A percentile compares a stretch with the other conserved stretches of the same genome.
Evolutionary conservation across 2,113 vertebrate genomes (phyloP).

Genomic region (Uria aalge): DNA sequence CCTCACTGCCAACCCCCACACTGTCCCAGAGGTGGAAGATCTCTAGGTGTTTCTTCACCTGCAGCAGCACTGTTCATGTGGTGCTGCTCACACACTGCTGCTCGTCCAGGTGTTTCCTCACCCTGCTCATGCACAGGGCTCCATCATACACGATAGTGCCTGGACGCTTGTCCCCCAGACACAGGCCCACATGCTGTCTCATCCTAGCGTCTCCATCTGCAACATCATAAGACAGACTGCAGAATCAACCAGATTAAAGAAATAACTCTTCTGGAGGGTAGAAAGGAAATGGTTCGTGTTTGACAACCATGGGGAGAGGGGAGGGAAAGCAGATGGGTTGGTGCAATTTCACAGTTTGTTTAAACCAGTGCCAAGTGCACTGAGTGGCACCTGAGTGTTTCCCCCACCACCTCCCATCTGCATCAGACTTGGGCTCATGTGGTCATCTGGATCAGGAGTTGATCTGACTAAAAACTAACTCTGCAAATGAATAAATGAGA

Average conservation of each 20-base stretch:
- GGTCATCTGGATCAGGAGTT: neutral
- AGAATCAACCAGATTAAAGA: neutral
- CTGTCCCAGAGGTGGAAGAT: neutral
- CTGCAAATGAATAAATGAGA: neutral
- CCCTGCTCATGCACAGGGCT: neutral
- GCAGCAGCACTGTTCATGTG: neutral
- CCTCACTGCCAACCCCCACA: neutral
- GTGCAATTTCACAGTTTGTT: neutral
- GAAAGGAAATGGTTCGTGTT: neutral
- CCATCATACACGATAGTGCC: fast-evolving
- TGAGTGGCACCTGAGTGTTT: neutral
- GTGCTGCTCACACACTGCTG: neutral
- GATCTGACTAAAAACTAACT: neutral
- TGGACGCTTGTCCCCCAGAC: neutral
- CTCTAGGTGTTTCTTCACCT: neutral
- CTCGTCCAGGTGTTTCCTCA: neutral
- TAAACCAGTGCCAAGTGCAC: neutral
- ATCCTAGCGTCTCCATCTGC: neutral
- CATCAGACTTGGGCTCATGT: neutral
- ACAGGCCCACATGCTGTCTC: neutral
- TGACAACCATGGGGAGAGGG: neutral
- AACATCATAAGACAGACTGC: neutral
- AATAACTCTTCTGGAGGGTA: neutral
- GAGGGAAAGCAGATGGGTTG: neutral
- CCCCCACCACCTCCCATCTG: neutral